Conservation (phyloP, 1,140 invertebrate genomes). For the Ditylenchus dipsaci region DNA sequence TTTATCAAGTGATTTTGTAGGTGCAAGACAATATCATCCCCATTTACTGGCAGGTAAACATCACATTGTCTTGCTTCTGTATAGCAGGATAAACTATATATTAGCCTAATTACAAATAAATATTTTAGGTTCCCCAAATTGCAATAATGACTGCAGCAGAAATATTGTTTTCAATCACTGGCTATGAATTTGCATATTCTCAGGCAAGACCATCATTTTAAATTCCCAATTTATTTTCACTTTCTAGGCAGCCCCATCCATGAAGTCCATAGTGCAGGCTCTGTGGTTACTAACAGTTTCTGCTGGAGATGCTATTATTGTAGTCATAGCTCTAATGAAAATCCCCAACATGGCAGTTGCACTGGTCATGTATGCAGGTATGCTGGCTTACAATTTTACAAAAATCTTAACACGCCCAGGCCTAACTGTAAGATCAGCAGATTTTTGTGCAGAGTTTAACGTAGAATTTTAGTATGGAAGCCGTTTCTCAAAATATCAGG, state of each 20-base stretch:
- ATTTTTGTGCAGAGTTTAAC: too few species aligned
- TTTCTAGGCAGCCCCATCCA: conserved; percentile 59
- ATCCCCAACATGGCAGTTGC: conserved; percentile 65
- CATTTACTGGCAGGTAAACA: conserved; percentile 3
- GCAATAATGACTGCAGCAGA: conserved; percentile 50
- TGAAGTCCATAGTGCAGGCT: conserved; percentile 72
- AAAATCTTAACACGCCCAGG: too few species aligned
- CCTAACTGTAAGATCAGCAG: too few species aligned
- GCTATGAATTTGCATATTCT: conserved; percentile 51
- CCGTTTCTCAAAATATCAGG: too few species aligned
- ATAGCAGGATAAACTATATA: too few species aligned
- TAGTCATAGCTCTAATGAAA: conserved; percentile 71
- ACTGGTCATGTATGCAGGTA: conserved; percentile 32
- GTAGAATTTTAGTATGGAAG: too few species aligned
- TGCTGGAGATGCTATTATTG: conserved; percentile 81
- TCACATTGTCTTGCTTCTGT: too few species aligned
- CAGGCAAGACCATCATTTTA: conserved; percentile 60
- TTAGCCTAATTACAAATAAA: too few species aligned
- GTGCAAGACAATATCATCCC: too few species aligned
- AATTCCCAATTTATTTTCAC: conserved; percentile 60
- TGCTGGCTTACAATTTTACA: background rate
- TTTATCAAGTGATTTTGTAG: too few species aligned
- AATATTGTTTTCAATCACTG: conserved; percentile 53
- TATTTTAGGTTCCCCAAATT: conserved; percentile 43
- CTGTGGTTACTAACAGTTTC: conserved; percentile 81